Base-by-base conservation (phyloP, 1,140 invertebrate species). In the Trichonephila inaurata region DNA sequence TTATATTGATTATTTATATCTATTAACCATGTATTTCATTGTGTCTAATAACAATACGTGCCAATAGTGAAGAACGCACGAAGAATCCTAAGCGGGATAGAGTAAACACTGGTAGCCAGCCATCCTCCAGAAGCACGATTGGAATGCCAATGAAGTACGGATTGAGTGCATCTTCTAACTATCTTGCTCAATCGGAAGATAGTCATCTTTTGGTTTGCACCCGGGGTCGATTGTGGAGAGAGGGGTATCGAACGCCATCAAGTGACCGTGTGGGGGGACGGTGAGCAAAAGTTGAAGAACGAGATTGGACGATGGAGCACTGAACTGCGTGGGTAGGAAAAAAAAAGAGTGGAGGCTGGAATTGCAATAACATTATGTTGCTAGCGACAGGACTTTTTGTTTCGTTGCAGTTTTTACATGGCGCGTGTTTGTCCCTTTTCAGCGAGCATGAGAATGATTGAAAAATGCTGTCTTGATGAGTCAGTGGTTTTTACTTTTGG, bases 171-270 rank as follows among this genome's bases (percentile, higher is more conserved):
- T 77, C 72, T 18, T 18, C 33, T 6, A 51, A 60, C 82, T 44
- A 60, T 58, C 82, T 83, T 83, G 82, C 51, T 44, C 82, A 83
- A 83, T 83, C 82, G 51, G 21, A 51, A 83, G 82, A 83, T 83
- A 83, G 19, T 44, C 44, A 83, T 83, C 82, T 83, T 60, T 60
- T 60, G 40, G 72, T 77, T 77, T 24, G 8, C 18, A 60, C 44
- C 44, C 44, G 72, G 72, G 82, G 82, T 60, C 19, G 51, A 58
- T 44, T 83, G 82, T 10, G 72, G 8, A 77, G 8, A 77, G n/a
- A 77, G 72, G 24, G 82, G 40, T 51, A 83, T 58, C 10, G 82
- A 58, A 58, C 40, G 40, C 82, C n/a, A 83, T 83, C 44, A 18
- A 83, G 21, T 83, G 44, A 83, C 51, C 51, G 28, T 60, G 82